phyloP scores from a whole-genome alignment of 2,888 invertebrate genomes.

The Drosophila ezoana region DNA sequence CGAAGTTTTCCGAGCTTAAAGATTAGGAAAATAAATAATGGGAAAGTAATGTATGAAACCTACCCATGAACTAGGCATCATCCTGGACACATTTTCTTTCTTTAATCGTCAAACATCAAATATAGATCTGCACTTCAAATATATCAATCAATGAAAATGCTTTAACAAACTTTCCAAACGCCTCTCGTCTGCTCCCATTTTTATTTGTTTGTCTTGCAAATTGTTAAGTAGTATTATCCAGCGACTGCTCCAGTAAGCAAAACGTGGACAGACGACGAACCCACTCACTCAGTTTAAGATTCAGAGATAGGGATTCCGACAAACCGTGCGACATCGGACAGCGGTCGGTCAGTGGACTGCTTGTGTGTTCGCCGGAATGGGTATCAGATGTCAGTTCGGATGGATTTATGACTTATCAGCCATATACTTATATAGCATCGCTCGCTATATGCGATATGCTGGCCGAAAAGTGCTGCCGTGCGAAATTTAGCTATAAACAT shows the following conservation, averaged over 20 bases:
- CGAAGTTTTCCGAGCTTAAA: background rate
- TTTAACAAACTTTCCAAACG: constrained; percentile 25
- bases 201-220: constrained; percentile 59
- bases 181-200: constrained; percentile 28
- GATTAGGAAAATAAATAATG: no score
- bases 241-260: constrained; percentile 49
- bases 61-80: no score
- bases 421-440: constrained; percentile 15
- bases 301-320: constrained; percentile 38
- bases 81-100: no score
- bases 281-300: constrained; percentile 42
- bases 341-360: constrained; percentile 13
- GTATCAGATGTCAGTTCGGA: constrained; percentile 66
- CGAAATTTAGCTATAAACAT: constrained; percentile 56
- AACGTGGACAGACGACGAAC: constrained; percentile 29
- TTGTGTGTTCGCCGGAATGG: constrained; percentile 15
- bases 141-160: no score
- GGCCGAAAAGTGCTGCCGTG: constrained; percentile 53
- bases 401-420: constrained; percentile 67
- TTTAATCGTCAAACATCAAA: no score
- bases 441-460: background rate
- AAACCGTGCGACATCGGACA: constrained; percentile 8
- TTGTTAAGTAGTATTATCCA: constrained; percentile 38
- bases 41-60: no score
- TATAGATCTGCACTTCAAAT: no score